Base-by-base conservation (phyloP, 2,113 vertebrate species). In the Paralichthys olivaceus region DNA sequence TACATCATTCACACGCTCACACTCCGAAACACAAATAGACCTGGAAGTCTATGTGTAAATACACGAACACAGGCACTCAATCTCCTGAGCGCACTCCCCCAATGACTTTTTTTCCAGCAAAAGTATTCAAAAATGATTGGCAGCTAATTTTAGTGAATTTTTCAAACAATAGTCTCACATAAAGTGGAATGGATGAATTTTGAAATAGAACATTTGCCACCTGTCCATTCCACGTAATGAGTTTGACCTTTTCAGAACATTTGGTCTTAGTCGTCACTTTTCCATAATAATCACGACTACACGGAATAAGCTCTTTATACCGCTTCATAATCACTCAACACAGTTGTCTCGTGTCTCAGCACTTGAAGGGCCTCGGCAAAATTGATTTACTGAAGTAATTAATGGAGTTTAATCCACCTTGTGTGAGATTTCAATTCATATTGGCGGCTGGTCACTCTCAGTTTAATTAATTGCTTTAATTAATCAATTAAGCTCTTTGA, bases 161-260 rank as follows among this genome's bases (percentile, higher is more conserved):
- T 69, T 77, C 66, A 84, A 85, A 90, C 83, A 90, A 92, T 61
- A 49, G 29, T 49, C 75, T 73, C 7, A 29, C 62, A 74, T 34
- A 60, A 84, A 67, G 65, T 14, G 2, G 8, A 86, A 67, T 66
- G 61, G 58, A 51, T 72, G 64, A 77, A 86, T 74, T 79, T 77
- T 82, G 73, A 89, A 89, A 79, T 61, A 74, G 73, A 76, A 45
- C 81, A 77, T 89, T 80, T 63, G 84, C 85, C 90, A 28, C 92
- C 91, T 92, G 92, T 92, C 93, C 79, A 73, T 83, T 89, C 73
- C 40, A 66, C 70, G 40, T 93, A 93, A 93, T 94, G 91, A 90
- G 75, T 90, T 86, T 93, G 91, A 92, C 92, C 91, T 93, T 92
- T 92, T 84, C 61, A 67, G 69, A 82, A 84, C 76, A 56, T 73